Evolutionary conservation across 2,888 invertebrate species (phyloP), one percentile per base, ranked within the genome.

Genomic region (Cantharis flavilabris): DNA sequence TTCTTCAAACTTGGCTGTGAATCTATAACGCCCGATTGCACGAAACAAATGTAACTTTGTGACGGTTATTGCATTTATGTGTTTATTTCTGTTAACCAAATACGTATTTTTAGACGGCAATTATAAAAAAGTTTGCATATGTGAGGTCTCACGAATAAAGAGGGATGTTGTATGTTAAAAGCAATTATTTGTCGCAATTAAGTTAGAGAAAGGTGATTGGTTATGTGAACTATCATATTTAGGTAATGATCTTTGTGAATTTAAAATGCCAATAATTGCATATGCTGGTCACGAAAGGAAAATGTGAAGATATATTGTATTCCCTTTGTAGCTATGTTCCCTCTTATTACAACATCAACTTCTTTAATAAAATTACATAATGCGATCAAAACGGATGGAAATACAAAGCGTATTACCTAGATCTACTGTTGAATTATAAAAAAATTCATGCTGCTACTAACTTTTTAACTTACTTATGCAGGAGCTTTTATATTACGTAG

Each of bases 231-330:
- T 65, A 64, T 69, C 69, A 72, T 69, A 30, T 73, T 64, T 72
- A 70, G 62, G 23, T 33, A 69, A 75, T 69, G 63, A 75, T 72
- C 26, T 69, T 13, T 74, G 63, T 74, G 77, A 77, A 77, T 77
- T 77, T 49, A 72, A 77, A 69, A 77, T 77, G 63, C 26, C 13
- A 23, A 70, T 75, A 64, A 71, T 33, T 63, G 64, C 18, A 62
- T 69, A 26, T 62, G 16, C 26, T 49, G n/a, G 71, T 65, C 71
- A 75, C 75, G 71, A 71, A 64, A 20, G 33, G 33, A 65, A 70
- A 75, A 67, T 62, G 49, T 49, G 18, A 73, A 71, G 67, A 18
- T 26, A 18, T 26, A 70, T 23, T 64, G 13, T 30, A 65, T 75
- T 75, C 70, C 16, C 65, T 70, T 75, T 75, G 28, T 70, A 33